Evolutionary conservation across 2,888 invertebrate species (phyloP).

Genomic region (Sphecodes monilicornis): DNA sequence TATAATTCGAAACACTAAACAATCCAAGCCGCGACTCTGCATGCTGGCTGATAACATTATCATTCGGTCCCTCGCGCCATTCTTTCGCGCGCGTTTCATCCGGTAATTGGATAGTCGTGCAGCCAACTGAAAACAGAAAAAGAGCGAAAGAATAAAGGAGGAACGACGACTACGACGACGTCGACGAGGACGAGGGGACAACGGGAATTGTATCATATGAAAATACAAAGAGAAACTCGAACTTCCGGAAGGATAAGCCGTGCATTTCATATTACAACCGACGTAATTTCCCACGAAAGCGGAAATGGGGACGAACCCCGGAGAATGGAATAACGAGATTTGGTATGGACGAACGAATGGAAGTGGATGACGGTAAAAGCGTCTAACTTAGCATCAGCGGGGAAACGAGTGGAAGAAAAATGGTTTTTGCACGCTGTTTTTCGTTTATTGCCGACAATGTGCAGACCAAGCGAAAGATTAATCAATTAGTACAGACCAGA

Average conservation of each 20-base stretch:
- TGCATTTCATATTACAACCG: slow-evolving; percentile 39
- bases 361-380: not conserved
- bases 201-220: slow-evolving; percentile 44
- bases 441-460: not conserved
- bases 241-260: slow-evolving; percentile 48
- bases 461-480: not conserved
- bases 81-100: slow-evolving; percentile 35
- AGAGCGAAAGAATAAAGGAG: too few species aligned
- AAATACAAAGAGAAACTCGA: slow-evolving; percentile 39
- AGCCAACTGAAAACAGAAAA: slow-evolving; percentile 25
- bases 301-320: not conserved
- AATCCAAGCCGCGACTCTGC: not conserved
- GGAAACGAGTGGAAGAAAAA: not conserved
- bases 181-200: not conserved
- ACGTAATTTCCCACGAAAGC: slow-evolving; percentile 45
- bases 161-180: not conserved
- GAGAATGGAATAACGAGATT: not conserved
- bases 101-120: slow-evolving; percentile 50
- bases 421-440: not conserved
- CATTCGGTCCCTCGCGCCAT: not conserved
- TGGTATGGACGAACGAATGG: not conserved
- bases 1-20: not conserved
- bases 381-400: not conserved
- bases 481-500: not conserved
- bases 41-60: slow-evolving; percentile 35